Base-by-base conservation (phyloP, 2,113 vertebrate genomes). In the Microcebus tavaratra region DNA sequence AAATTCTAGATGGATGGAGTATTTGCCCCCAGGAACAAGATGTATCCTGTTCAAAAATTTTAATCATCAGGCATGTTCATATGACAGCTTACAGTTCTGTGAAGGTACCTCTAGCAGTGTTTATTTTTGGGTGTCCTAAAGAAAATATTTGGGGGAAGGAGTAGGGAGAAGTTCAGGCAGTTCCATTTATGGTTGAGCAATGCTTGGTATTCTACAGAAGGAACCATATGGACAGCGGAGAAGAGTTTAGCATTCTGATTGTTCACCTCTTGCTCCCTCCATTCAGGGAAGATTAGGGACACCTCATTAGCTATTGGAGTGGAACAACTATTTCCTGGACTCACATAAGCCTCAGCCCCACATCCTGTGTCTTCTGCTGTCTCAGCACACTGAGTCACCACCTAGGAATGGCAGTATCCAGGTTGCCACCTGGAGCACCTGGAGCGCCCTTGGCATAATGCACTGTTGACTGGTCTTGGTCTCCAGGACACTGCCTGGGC, bases 161-260 rank as follows among this genome's bases (percentile, higher is more conserved):
- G 18, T 68, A 6, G 89, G 84, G 91, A 95, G 97, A 83, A 91
- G 79, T 75, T 89, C 92, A 88, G 89, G 70, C 93, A 93, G 10
- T 57, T 95, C 98, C 97, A 96, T 97, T 96, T 98, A 97, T 97
- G 97, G 98, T 92, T 95, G 91, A 97, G 73, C 29, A 97, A 78
- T 6, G 10, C 21, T 80, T 92, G 96, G 97, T 87, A 98, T 98
- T 95, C 92, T 96, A 15, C 88, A 94, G 93, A 97, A 84, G 84
- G 61, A 53, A 90, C 80, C 42, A 29, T 78, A 88, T 88, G 75
- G 88, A 67, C 70, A 65, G 82, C 72, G 50, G 80, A 83, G 70
- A 78, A 97, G 88, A 93, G 31, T 65, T 89, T 45, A 86, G 86
- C 95, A 53, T 90, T 97, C 83, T 95, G 23, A 67, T 48, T 61